A percentile compares a stretch with the other conserved stretches of the same genome.
These are phyloP conservation scores for Mamestra brassicae DNA, from an alignment of 2,888 invertebrate species.

Conservation along the genomic window DNA sequence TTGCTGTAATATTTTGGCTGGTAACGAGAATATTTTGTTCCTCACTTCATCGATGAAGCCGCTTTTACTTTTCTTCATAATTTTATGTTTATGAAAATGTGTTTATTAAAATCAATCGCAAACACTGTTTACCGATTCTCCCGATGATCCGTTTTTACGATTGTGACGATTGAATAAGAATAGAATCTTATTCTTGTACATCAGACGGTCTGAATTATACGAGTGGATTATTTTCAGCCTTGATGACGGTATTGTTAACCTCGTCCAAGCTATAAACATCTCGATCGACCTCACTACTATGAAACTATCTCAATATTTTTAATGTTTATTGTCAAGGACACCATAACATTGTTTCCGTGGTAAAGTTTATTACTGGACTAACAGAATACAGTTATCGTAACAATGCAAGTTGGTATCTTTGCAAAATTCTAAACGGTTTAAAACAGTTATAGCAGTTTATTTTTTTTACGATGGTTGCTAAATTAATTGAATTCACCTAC, in stretches of 20 bases:
- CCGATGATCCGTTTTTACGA: constrained; percentile 36
- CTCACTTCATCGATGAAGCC: constrained; percentile 39
- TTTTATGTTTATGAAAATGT: constrained; percentile 14
- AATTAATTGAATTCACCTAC: neutral
- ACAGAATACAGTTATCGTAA: neutral
- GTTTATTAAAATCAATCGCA: constrained; percentile 23
- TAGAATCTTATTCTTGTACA: constrained; percentile 76
- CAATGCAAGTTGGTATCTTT: neutral
- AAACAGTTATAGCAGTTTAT: constrained; percentile 4
- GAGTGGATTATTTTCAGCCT: constrained; percentile 84
- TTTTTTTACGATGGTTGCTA: neutral
- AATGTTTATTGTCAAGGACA: constrained; percentile 68
- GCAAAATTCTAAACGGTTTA: constrained; percentile 14
- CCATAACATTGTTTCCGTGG: constrained; percentile 32
- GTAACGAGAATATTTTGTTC: constrained; percentile 56
- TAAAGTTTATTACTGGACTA: constrained; percentile 14
- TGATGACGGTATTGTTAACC: constrained; percentile 89
- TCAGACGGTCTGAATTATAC: constrained; percentile 76
- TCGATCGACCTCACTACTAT: constrained; percentile 76
- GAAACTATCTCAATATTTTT: constrained; percentile 75
- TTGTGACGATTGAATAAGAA: constrained; percentile 69
- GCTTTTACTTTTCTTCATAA: constrained; percentile 7
- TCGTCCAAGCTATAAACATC: constrained; percentile 82
- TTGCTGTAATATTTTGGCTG: constrained; percentile 68
- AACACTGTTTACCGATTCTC: constrained; percentile 1